Percentiles rank a stretch among this genome's conserved stretches.
Evolutionary conservation across 2,797 vertebrate species (phyloP).

Genomic region (Sparidentex hasta): DNA sequence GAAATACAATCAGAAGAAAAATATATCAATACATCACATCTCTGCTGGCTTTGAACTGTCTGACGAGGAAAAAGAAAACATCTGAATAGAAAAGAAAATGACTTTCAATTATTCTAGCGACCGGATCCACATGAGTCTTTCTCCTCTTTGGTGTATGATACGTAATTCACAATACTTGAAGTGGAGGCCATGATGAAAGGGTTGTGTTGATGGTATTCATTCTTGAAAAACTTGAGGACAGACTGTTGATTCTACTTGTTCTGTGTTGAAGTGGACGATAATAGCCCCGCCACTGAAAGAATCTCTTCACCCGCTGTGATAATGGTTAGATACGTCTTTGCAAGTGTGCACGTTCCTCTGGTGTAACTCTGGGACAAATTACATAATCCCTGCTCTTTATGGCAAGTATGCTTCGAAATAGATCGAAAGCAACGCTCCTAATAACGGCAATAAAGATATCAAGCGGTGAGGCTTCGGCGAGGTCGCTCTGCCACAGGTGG

Average conservation of each 20-base stretch:
- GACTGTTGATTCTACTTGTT: conserved; percentile 18
- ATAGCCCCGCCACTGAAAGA: conserved; percentile 10
- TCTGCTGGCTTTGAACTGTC: conserved; percentile 13
- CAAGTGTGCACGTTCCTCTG: conserved; percentile 45
- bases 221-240: conserved; percentile 19
- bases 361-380: conserved; percentile 53
- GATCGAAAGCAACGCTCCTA: conserved; percentile 48
- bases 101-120: conserved; percentile 35
- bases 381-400: conserved; percentile 62
- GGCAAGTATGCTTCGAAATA: conserved; percentile 29
- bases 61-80: conserved; percentile 19
- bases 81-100: conserved; percentile 38
- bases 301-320: conserved; percentile 32
- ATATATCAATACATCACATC: neutral
- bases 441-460: conserved; percentile 71
- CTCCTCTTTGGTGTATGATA: conserved; percentile 1
- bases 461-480: neutral
- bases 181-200: conserved; percentile 4
- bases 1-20: conserved; percentile 7
- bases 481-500: neutral
- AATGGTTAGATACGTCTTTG: conserved; percentile 39
- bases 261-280: neutral
- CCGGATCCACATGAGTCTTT: neutral
- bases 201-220: conserved; percentile 15
- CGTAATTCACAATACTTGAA: conserved; percentile 16